Evolutionary conservation across 2,888 invertebrate genomes (phyloP), one percentile per base, ranked within the genome.

Genomic region (Platycnemis pennipes): DNA sequence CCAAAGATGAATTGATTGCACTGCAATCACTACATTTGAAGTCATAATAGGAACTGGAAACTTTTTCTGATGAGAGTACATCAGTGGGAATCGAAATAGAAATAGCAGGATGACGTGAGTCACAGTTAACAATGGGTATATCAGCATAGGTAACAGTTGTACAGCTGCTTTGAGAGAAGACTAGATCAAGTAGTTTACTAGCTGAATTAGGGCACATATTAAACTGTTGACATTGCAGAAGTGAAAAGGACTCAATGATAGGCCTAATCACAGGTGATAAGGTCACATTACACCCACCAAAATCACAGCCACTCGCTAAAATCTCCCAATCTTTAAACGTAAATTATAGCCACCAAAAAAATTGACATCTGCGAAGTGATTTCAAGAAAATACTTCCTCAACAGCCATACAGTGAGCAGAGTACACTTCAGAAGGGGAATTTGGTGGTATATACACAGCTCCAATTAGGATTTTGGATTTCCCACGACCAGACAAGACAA

Each of bases 371-470:
- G 56, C 11, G 56, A 56, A 56, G 56, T 56, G 56, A 56, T 16
- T 22, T 22, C 19, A 56, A 56, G 56, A 56, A 56, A 19, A 56
- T 19, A 56, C 56, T 56, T 56, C 56, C 56, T 56, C 56, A 56
- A 56, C 56, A 56, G 56, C 56, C 22, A 22, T 56, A 56, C 56
- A 56, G 56, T 56, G 56, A 56, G 13, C 22, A 2, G 56, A 19
- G 56, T 56, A 56, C 13, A 56, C 56, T 56, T 56, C 56, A 56
- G 56, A 56, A 56, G 56, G 56, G 56, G 56, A 56, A 56, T 56
- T 56, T 56, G 56, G 56, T 56, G 56, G 56, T 56, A 56, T 56
- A 56, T 56, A 56, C 56, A n/a, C n/a, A n/a, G n/a, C n/a, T n/a
- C 46, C 46, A 46, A 46, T 46, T 46, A 46, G 46, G 46, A 46